Base-by-base conservation (phyloP, 2,888 invertebrate genomes). In the Eremobia ochroleuca region DNA sequence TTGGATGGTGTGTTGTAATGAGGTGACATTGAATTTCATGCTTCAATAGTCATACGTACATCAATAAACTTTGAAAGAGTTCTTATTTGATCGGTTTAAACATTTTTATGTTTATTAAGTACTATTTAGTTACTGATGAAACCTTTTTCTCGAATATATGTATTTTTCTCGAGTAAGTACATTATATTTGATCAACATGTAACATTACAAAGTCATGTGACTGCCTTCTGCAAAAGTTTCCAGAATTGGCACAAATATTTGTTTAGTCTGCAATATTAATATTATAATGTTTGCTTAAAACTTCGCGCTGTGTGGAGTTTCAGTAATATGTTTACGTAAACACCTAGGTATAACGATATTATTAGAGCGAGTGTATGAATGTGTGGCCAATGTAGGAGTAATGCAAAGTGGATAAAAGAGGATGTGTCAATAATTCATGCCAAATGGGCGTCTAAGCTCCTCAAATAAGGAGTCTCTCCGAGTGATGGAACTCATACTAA, bases 11-110 rank as follows among this genome's bases (percentile, higher is more conserved):
- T 61, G 46, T 65, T 74, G 61, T 69, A 52, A 58, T 52, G 49
- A 13, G n/a, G n/a, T 81, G 77, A 77, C 81, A 77, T 69, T 73
- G 81, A 74, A 71, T 76, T 70, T 64, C 34, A 52, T 68, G 28
- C 4, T 67, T 31, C 25, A 67, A 18, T 49, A 64, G n/a, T 34
- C 3, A 9, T 31, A 64, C 1, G 11, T 28, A 61, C 13, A 43
- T 58, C 11, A 77, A 59, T 71, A 67, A 18, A 28, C 6, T 52
- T 3, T 37, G 43, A 28, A 52, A 28, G 37, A 49, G 2, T 49
- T 55, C 15, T 58, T 43, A 59, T 70, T 69, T 13, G 9, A n/a
- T 4, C 2, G 0, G 15, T 43, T 15, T 62, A 67, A 64, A 68
- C 61, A 64, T 61, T 49, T 34, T 61, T 18, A 40, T 66, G 49